Base-by-base conservation (phyloP, 2,888 invertebrate species). In the Synanthedon tipuliformis region DNA sequence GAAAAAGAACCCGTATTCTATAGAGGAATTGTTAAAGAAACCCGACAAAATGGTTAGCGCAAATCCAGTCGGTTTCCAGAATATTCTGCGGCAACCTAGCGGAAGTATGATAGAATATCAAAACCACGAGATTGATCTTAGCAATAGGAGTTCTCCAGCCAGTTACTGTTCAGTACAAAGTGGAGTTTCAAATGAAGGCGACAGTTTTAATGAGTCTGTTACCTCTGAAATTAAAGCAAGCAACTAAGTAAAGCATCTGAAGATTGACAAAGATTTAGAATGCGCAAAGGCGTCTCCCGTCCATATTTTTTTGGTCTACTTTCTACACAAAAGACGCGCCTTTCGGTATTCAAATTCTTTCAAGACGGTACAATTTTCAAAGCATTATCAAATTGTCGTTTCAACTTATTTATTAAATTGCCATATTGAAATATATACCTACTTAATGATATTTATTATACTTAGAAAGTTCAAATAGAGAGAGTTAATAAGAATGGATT, bases 1-100 rank as follows among this genome's bases (percentile, higher is more conserved):
- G 62, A 93, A 94, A 73, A 90, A 92, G 57, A 95, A 94, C 71
- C 95, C 95, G 0, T 96, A 95, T 69, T 95, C 95, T 1, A 96
- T 96, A 69, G 95, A 95, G 63, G 95, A 95, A 68, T 75, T 95
- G 8, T 71, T 95, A 34, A 95, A 95, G 70, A 94, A 94, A 63
- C 94, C 94, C 0, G 92, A 91, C 58, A 92, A 92, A 68, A 89
- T 89, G 62, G 76, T 79, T 0, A 75, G 68, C 53, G 65, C 77
- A 0, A 69, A 69, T 54, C 81, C 87, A 8, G 67, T 81, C 23
- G 78, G 70, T 3, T 81, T 85, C 50, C 78, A 76, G 56, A 81
- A 87, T 52, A 85, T 88, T 52, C 77, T 90, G 7, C 76, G 90
- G 16, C 90, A 90, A 59, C 90, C 90, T 0, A 90, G 89, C 60